Evolutionary conservation across 2,113 vertebrate species (phyloP), one percentile per base, ranked within the genome.

Genomic region (Argyrosomus japonicus): DNA sequence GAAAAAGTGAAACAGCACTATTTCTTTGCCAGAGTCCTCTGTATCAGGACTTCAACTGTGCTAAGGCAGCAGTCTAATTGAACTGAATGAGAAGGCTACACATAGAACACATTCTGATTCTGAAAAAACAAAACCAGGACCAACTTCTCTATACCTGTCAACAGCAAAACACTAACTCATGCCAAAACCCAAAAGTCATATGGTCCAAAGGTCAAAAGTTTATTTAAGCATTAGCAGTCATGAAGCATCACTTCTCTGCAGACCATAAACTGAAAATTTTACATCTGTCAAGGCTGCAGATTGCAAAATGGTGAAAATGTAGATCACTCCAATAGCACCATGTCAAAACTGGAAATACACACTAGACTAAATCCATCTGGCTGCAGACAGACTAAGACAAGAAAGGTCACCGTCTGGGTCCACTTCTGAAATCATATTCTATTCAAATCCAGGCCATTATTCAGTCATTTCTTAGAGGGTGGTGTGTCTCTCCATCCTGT

Each of bases 141-240:
- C 77, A 68, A 79, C 78, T 87, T 85, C 75, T 87, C 77, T 87
- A 77, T 56, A 47, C 43, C 67, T 45, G 45, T 48, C 23, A 70
- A 27, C 61, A 65, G 53, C 36, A 68, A 43, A 79, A 27, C 65
- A 45, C 13, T 2, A 48, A 23, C 69, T 56, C n/a, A 11, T n/a
- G 81, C 45, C 73, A 32, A 36, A 69, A 29, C 65, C 70, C 47
- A 65, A 57, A 63, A 68, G 60, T 8, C 40, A 45, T 2, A 7
- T 0, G 43, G 3, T 78, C 43, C 11, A 64, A 70, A 29, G 36
- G 36, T 54, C 18, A 6, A 40, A 40, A 40, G 36, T 40, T 40
- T 4, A 12, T 27, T n/a, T 0, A 8, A 51, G 51, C 75, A 12
- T 69, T 5, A 57, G 19, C 3, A 62, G 15, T 40, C 21, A 6